Conservation (phyloP, 2,797 vertebrate genomes). For the Xenops minutus region DNA sequence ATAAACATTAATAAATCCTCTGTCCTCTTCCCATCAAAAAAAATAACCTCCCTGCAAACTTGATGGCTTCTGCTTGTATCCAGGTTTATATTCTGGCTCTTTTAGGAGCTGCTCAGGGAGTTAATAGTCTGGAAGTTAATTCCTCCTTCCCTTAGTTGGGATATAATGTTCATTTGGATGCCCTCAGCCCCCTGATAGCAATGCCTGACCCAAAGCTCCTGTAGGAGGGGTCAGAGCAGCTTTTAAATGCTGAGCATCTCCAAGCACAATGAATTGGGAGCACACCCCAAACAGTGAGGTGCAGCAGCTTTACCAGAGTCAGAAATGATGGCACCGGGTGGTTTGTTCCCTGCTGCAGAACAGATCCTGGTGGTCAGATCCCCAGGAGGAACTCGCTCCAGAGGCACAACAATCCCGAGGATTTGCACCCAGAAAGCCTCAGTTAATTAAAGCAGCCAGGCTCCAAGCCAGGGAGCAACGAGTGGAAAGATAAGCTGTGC, state of each 20-base stretch:
- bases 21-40: background rate
- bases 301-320: background rate
- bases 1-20: background rate
- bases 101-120: background rate
- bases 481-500: background rate
- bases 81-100: background rate
- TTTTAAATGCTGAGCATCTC: background rate
- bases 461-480: background rate
- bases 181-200: background rate
- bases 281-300: background rate
- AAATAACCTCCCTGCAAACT: background rate
- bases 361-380: constrained; percentile 18
- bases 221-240: background rate
- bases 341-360: background rate
- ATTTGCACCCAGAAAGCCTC: background rate
- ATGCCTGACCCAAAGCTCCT: background rate
- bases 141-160: background rate
- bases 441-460: constrained; percentile 12
- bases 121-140: background rate
- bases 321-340: background rate
- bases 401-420: background rate
- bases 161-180: background rate
- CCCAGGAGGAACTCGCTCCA: background rate
- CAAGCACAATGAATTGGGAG: accelerated
- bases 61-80: background rate